These are phyloP conservation scores for Acanthosepion pharaonis DNA, from an alignment of 2,888 invertebrate genomes.

Conservation along the genomic window DNA sequence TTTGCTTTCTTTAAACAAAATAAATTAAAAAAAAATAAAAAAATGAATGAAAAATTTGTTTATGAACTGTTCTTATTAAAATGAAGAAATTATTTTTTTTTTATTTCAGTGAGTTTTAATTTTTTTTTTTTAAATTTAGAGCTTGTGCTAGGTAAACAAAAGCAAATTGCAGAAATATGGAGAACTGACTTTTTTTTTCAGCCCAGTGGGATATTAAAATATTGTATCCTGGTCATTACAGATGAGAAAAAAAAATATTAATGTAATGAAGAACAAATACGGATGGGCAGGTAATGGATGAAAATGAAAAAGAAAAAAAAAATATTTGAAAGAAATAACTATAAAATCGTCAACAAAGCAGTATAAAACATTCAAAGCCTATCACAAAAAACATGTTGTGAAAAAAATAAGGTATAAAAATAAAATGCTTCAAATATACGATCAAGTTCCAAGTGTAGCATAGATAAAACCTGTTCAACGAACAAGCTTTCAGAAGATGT, in stretches of 20 bases:
- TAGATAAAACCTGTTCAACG: neutral
- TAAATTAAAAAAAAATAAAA: neutral
- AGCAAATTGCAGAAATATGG: neutral
- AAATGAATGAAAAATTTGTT: neutral
- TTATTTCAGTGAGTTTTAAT: neutral
- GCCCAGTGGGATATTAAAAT: slow-evolving; percentile 11
- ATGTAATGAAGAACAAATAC: neutral
- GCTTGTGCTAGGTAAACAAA: neutral
- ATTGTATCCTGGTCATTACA: neutral
- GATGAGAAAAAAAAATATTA: neutral
- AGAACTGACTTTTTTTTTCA: neutral
- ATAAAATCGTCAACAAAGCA: slow-evolving; percentile 1
- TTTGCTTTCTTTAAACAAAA: neutral
- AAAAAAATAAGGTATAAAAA: neutral
- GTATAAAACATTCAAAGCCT: neutral
- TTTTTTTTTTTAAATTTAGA: neutral
- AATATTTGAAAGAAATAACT: neutral
- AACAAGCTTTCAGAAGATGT: neutral
- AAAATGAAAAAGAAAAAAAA: neutral
- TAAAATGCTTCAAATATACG: neutral
- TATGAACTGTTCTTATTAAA: neutral
- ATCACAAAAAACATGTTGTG: slow-evolving; percentile 33
- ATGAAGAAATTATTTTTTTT: neutral
- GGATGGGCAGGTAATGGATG: neutral
- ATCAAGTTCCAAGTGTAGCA: neutral